These are phyloP conservation scores for Meandrina meandrites DNA, from an alignment of 92 coral and sea anemone genomes.

Conservation along the genomic window DNA sequence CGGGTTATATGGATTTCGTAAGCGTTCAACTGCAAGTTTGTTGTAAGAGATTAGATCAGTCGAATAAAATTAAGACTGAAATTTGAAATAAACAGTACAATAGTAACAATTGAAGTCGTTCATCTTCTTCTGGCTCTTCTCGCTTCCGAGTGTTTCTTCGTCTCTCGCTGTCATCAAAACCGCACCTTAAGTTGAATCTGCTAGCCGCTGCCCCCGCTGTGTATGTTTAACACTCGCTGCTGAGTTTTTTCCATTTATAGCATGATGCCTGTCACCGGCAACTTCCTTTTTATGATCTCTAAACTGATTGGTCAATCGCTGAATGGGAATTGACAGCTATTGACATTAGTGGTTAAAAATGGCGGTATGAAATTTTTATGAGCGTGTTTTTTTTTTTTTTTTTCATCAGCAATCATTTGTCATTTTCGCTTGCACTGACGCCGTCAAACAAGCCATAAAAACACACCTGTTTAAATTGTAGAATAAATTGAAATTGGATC, in stretches of 20 bases:
- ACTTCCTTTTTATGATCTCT: not conserved
- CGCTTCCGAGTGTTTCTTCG: not conserved
- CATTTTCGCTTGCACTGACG: not conserved
- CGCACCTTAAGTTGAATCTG: constrained; percentile 4
- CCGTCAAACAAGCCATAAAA: not conserved
- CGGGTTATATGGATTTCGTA: not conserved
- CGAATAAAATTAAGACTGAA: not conserved
- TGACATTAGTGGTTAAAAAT: not conserved
- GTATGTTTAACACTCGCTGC: not conserved
- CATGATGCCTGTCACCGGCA: not conserved
- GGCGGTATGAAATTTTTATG: not conserved
- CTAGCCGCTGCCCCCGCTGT: constrained; percentile 23
- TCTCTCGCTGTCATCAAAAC: not conserved
- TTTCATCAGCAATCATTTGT: not conserved
- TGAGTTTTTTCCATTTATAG: constrained; percentile 20
- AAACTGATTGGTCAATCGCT: constrained; percentile 10
- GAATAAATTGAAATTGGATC: not conserved
- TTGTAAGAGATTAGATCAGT: not conserved
- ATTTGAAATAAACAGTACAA: constrained; percentile 28
- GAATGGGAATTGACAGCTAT: not conserved
- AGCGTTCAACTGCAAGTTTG: constrained; percentile 6
- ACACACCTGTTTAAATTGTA: not conserved
- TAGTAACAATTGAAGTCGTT: constrained; percentile 29
- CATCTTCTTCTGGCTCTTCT: not conserved
- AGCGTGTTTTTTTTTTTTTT: not conserved